A percentile compares a stretch with the other conserved stretches of the same genome.
Evolutionary conservation across 2,797 vertebrate species (phyloP).

Genomic region (Chelonia mydas): DNA sequence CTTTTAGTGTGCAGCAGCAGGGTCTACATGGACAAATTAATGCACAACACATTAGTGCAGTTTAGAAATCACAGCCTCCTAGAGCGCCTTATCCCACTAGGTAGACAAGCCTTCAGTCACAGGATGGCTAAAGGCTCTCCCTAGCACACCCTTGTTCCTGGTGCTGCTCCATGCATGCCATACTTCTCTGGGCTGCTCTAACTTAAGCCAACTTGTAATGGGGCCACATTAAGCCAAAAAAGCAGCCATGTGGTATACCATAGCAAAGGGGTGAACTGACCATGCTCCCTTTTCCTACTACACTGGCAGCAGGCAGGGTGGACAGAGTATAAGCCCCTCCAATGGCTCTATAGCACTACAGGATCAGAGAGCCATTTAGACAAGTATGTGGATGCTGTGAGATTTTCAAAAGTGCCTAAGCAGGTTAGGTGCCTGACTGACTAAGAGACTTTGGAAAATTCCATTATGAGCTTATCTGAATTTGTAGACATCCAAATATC

Average conservation of each 20-base stretch:
- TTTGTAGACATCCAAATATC: accelerated
- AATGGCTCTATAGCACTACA: neutral
- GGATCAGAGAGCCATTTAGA: neutral
- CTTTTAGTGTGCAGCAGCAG: neutral
- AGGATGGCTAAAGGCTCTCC: neutral
- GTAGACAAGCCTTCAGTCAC: neutral
- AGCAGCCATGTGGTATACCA: neutral
- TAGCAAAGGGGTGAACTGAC: neutral
- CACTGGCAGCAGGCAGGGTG: neutral
- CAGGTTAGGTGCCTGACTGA: neutral
- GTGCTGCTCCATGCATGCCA: neutral
- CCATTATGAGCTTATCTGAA: neutral
- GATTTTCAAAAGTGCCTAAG: neutral
- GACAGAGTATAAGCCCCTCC: neutral
- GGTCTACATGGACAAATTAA: neutral
- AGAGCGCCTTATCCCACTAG: neutral
- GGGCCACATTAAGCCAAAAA: neutral
- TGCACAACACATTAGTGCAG: neutral
- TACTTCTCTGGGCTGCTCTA: accelerated
- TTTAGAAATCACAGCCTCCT: neutral
- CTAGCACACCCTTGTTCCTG: neutral
- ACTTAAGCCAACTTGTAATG: neutral
- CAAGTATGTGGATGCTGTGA: neutral
- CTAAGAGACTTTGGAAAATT: neutral
- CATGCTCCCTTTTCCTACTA: neutral